Evolutionary conservation across 2,113 vertebrate species (phyloP).

Genomic region (Tupaia chinensis): DNA sequence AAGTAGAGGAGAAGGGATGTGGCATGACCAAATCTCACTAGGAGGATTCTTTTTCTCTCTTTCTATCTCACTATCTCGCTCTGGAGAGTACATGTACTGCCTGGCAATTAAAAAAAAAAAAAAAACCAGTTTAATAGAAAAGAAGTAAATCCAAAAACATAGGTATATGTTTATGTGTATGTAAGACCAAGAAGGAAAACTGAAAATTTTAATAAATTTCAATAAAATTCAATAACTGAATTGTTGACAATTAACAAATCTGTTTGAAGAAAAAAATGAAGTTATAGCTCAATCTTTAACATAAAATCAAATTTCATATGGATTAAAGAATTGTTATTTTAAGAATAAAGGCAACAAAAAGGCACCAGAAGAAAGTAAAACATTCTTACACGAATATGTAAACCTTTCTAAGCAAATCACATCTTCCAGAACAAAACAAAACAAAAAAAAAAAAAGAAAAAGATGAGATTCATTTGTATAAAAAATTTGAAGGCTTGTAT

Average conservation of each 20-base stretch:
- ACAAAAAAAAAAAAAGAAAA: background rate
- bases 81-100: no score
- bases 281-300: background rate
- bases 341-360: slow-evolving; percentile 30
- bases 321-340: slow-evolving; percentile 11
- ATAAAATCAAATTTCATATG: slow-evolving; percentile 4
- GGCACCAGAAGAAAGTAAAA: background rate
- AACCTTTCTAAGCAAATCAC: background rate
- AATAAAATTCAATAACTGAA: background rate
- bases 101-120: no score
- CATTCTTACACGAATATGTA: background rate
- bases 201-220: background rate
- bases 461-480: background rate
- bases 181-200: slow-evolving; percentile 3
- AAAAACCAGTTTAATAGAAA: background rate
- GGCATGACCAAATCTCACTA: no score
- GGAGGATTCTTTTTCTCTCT: no score
- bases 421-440: background rate
- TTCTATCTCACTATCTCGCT: no score
- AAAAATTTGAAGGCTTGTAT: background rate
- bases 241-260: background rate
- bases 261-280: background rate
- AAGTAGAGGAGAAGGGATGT: no score
- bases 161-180: background rate
- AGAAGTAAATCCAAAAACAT: background rate